Percentiles rank a stretch among this genome's conserved stretches.
Evolutionary conservation across 2,797 vertebrate species (phyloP).

Genomic region (Lophura swinhoii): DNA sequence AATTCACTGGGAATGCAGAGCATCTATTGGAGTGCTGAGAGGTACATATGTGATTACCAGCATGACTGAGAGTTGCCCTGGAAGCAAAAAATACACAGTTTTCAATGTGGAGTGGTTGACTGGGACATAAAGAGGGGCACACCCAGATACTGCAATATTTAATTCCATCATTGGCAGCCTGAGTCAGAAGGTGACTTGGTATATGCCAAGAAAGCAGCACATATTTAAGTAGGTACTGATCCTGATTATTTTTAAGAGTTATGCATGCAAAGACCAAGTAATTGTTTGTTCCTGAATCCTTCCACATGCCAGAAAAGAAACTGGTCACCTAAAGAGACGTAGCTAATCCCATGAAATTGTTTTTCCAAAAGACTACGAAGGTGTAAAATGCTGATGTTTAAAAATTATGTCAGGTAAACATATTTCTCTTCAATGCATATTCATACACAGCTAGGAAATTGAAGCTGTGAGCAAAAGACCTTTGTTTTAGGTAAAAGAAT

Average conservation of each 20-base stretch:
- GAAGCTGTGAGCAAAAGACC: background rate
- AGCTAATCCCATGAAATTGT: background rate
- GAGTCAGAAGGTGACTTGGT: background rate
- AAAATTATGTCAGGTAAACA: background rate
- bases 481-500: background rate
- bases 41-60: background rate
- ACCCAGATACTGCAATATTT: conserved; percentile 17
- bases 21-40: background rate
- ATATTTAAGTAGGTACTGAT: background rate
- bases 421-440: background rate
- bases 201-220: background rate
- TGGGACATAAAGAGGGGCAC: background rate
- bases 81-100: background rate
- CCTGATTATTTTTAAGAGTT: background rate
- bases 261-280: background rate
- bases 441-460: background rate
- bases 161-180: background rate
- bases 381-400: background rate
- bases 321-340: background rate
- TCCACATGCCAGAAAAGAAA: background rate
- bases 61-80: background rate
- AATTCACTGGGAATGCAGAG: background rate
- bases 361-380: background rate
- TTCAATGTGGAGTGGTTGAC: background rate
- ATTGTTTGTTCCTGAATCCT: background rate